Percentiles rank a stretch among this genome's conserved stretches.
Evolutionary conservation across 2,113 vertebrate genomes (phyloP).

Genomic region (Probosciger aterrimus): DNA sequence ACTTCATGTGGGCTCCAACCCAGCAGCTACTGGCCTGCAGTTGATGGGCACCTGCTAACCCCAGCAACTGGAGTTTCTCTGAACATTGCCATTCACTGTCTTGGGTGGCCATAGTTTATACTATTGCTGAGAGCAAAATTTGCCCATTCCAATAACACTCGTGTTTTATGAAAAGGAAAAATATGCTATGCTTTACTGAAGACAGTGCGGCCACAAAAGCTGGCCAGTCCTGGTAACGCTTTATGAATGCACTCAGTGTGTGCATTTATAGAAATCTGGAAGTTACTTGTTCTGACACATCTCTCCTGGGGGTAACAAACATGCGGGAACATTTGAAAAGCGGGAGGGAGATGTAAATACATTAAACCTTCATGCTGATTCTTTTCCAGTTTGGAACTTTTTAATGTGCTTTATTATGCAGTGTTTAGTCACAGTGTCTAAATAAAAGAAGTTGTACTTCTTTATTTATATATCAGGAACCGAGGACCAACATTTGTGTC

Average conservation of each 20-base stretch:
- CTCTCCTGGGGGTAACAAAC: not conserved
- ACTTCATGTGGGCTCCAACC: not conserved
- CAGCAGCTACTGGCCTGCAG: not conserved
- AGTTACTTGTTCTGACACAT: not conserved
- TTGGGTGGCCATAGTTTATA: not conserved
- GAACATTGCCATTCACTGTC: not conserved
- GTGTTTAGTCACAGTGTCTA: not conserved
- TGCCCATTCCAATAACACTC: not conserved
- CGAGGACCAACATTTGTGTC: not conserved
- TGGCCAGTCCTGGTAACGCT: not conserved
- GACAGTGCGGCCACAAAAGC: not conserved
- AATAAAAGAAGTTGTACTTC: not conserved
- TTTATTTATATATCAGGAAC: not conserved
- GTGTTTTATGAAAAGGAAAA: not conserved
- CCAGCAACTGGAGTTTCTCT: not conserved
- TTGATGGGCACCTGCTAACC: not conserved
- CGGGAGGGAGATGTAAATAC: not conserved
- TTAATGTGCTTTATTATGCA: not conserved
- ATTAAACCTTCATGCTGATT: not conserved
- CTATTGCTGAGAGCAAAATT: not conserved
- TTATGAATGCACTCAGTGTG: fast-evolving
- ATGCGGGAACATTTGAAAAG: not conserved
- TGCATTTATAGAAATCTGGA: not conserved
- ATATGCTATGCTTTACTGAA: not conserved
- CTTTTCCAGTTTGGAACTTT: not conserved